These are phyloP conservation scores for Slavum lentiscoides DNA, from an alignment of 2,888 invertebrate genomes.

Conservation along the genomic window DNA sequence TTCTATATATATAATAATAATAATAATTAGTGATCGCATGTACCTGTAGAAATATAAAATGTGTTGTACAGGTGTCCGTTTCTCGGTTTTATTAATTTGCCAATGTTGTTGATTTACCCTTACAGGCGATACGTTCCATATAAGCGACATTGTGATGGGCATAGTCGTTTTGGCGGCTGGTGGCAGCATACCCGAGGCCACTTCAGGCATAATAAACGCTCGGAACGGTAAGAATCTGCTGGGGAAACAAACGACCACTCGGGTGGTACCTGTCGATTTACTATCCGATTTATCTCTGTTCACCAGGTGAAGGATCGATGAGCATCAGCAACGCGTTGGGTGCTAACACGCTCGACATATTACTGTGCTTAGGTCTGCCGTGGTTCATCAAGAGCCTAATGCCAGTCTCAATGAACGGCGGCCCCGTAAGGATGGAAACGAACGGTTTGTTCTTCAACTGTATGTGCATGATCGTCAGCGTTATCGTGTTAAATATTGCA, in stretches of 20 bases:
- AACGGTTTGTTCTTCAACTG: slow-evolving; percentile 81
- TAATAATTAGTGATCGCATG: too few relatives aligned
- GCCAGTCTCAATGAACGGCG: slow-evolving; percentile 60
- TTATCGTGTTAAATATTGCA: slow-evolving; percentile 70
- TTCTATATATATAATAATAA: too few relatives aligned
- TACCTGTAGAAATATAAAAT: too few relatives aligned
- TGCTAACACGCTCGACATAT: slow-evolving; percentile 81
- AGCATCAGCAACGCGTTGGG: slow-evolving; percentile 86
- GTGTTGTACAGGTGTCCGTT: too few relatives aligned
- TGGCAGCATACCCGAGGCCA: slow-evolving; percentile 82
- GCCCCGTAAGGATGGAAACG: slow-evolving; percentile 71
- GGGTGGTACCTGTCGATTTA: too few relatives aligned
- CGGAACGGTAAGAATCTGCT: slow-evolving; percentile 69
- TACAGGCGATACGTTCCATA: slow-evolving; percentile 72
- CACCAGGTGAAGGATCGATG: slow-evolving; percentile 78
- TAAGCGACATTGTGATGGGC: slow-evolving; percentile 89
- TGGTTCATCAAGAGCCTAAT: slow-evolving; percentile 79
- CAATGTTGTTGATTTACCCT: background rate
- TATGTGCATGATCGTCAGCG: slow-evolving; percentile 75
- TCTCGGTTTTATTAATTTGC: background rate
- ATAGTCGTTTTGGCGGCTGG: slow-evolving; percentile 89
- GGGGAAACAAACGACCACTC: background rate
- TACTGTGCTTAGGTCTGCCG: slow-evolving; percentile 80
- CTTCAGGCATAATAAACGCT: slow-evolving; percentile 83
- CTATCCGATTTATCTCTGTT: slow-evolving; percentile 56